Base-by-base conservation (phyloP, 2,888 invertebrate genomes). In the Pyrocoelia pectoralis region DNA sequence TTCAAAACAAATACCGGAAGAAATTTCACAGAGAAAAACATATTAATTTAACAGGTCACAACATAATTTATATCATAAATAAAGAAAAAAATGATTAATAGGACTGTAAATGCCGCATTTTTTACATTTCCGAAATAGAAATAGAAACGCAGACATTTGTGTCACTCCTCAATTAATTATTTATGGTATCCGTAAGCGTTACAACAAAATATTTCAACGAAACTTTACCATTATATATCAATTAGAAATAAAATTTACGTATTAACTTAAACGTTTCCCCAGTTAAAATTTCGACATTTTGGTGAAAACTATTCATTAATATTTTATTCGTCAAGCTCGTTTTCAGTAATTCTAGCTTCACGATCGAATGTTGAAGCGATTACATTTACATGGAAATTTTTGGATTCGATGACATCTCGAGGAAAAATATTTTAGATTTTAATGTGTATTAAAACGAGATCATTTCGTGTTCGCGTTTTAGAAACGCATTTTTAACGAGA, bases 31-130 rank as follows among this genome's bases (percentile, higher is more conserved):
- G 24, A 24, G 6, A 24, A 24, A 24, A 24, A 24, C 24, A 24
- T 24, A 24, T 24, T 24, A 24, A 24, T 24, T 24, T 24, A 24
- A 24, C 24, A 6, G 24, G 4, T 6, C 24, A 6, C 33, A 33
- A 33, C 33, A 33, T 33, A 33, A 33, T 33, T 33, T 33, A 33
- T 33, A 33, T 33, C 10, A 33, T 33, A 33, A 33, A n/a, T n/a
- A 33, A 33, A 33, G n/a, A n/a, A 33, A 33, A 33, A 33, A 33
- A 33, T 33, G 33, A 33, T 33, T 33, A 33, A 33, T 33, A n/a
- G 33, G n/a, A 33, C 33, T 33, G 33, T 33, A 33, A 33, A 33
- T 33, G 33, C 33, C 33, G 8, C 33, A 33, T 33, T 33, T 33
- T 33, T 24, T 33, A 8, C 33, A 33, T 4, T 33, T 33, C n/a